Evolutionary conservation across 2,888 invertebrate species (phyloP), one percentile per base, ranked within the genome.

Genomic region (Orthosia gothica): DNA sequence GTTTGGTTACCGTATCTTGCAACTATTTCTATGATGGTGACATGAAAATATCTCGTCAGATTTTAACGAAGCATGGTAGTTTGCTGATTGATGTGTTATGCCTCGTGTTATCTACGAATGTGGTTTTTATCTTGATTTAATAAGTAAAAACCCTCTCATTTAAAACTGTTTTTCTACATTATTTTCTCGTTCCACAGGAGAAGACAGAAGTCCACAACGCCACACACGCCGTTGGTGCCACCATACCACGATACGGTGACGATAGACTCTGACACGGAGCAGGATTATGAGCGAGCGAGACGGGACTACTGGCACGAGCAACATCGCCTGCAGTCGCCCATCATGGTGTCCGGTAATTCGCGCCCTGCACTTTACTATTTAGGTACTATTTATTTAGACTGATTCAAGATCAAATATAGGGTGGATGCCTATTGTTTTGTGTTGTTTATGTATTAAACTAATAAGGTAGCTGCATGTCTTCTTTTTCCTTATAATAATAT

Each of bases 161-260:
- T 5, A n/a, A 26, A 9, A n/a, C 2, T 45, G n/a, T 26, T 26
- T 15, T 5, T 26, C 9, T 40, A 54, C 18, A 20, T 20, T 63
- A 0, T 47, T 12, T 57, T 54, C 16, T 49, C 3, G 23, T 57
- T 83, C 20, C 9, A 52, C 89, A 96, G 96, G 78, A 91, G 95
- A 86, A 89, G 95, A 80, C 94, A 94, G 80, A 96, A 95, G 83
- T 96, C 96, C 0, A 91, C 94, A 66, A 98, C 98, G 1, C 98
- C 98, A 0, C 98, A 98, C 91, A 98, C 98, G 5, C 98, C 98
- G 0, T 95, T 97, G 1, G 94, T 96, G 66, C 97, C 97, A 1
- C 97, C 97, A 2, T 97, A 96, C 90, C 97, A 97, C 84, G 96
- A 96, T 79, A 95, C 95, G 3, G 96, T 96, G 57, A 95, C 96